phyloP scores from a whole-genome alignment of 2,113 vertebrate species.

The Alouatta palliata region DNA sequence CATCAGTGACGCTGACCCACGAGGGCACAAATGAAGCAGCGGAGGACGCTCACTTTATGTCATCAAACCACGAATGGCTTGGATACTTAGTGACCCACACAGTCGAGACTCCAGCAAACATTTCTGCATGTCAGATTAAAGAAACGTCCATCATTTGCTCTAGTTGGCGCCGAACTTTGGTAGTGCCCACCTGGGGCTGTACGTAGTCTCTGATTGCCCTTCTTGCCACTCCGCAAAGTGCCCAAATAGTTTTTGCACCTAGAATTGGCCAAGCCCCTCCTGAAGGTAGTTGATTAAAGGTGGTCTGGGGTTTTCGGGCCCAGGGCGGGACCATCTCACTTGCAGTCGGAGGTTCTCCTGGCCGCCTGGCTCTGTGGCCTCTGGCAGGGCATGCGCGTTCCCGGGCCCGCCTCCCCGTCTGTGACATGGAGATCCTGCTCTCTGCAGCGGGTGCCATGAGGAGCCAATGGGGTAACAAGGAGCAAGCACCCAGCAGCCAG shows the following conservation, averaged over 20 bases:
- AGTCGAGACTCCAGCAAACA: not conserved
- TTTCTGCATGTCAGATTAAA: not conserved
- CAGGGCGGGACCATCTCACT: accelerated
- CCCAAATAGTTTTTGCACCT: not conserved
- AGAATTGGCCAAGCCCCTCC: not conserved
- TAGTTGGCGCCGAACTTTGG: not conserved
- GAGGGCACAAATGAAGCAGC: accelerated
- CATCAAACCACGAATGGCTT: not conserved
- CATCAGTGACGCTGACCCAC: accelerated
- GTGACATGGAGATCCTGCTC: not conserved
- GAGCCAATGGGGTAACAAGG: accelerated
- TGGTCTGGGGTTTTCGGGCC: too few species aligned
- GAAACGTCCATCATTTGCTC: not conserved
- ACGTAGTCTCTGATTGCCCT: not conserved
- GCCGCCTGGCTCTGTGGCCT: not conserved
- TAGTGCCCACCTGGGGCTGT: not conserved
- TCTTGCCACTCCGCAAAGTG: not conserved
- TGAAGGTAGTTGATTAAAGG: accelerated
- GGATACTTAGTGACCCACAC: not conserved
- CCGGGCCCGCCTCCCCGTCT: accelerated
- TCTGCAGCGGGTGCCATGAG: not conserved
- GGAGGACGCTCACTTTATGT: too few species aligned
- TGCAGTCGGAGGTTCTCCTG: accelerated
- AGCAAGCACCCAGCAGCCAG: not conserved
- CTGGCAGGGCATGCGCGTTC: accelerated